phyloP scores from a whole-genome alignment of 1,140 invertebrate species.

The Cotesia typhae region DNA sequence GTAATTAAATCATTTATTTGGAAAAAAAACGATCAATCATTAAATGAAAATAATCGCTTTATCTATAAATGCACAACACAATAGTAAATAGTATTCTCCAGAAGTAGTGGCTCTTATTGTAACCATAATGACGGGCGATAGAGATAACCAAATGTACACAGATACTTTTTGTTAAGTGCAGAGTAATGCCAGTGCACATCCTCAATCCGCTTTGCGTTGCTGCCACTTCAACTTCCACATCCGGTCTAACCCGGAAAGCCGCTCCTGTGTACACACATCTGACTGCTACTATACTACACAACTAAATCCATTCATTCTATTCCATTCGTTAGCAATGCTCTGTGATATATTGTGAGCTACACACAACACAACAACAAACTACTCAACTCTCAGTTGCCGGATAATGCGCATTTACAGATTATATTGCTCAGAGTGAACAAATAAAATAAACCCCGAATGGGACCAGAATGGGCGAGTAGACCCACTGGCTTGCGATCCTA shows the following conservation, averaged over 20 bases:
- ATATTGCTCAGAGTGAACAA: constrained; percentile 3
- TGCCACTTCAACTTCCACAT: constrained; percentile 43
- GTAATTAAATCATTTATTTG: no score
- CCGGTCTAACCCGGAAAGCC: constrained; percentile 62
- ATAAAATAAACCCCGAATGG: constrained; percentile 26
- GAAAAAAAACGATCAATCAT: not conserved
- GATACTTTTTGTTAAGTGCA: not conserved
- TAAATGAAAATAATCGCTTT: no score
- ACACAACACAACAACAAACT: not conserved
- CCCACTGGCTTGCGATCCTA: constrained; percentile 11
- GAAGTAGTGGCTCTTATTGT: no score
- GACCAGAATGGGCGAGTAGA: constrained; percentile 30
- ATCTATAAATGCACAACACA: no score
- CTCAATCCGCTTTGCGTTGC: constrained; percentile 20
- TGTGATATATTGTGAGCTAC: no score
- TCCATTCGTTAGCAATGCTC: constrained; percentile 40
- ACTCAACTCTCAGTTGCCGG: constrained; percentile 37
- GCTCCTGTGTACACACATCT: constrained; percentile 53
- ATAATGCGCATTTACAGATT: constrained; percentile 46
- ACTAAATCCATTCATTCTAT: constrained; percentile 23
- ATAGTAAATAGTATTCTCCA: no score
- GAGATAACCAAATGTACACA: not conserved
- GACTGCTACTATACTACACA: constrained; percentile 49
- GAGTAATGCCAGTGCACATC: constrained; percentile 2
- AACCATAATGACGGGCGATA: not conserved